Conservation (phyloP, 2,888 invertebrate genomes). For the Saturnia japonica region DNA sequence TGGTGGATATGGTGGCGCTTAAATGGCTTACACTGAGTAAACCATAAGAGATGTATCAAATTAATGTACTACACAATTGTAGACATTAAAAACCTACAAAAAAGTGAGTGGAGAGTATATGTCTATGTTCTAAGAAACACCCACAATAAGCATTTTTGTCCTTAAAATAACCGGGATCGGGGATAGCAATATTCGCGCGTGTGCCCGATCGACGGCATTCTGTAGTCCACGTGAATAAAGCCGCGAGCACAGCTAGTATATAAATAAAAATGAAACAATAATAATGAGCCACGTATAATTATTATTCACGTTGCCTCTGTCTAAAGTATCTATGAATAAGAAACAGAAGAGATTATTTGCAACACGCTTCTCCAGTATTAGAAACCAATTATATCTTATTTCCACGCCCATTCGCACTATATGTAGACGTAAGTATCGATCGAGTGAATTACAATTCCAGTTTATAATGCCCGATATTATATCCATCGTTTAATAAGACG, state of each 20-base stretch:
- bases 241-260: not conserved
- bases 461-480: conserved; percentile 72
- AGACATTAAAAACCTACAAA: too few relatives aligned
- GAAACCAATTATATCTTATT: conserved; percentile 47
- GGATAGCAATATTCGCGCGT: too few relatives aligned
- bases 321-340: conserved; percentile 16
- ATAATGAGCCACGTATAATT: not conserved
- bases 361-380: conserved; percentile 36
- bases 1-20: too few relatives aligned
- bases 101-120: too few relatives aligned
- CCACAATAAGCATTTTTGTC: too few relatives aligned
- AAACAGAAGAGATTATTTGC: conserved; percentile 29
- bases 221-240: too few relatives aligned
- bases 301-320: not conserved
- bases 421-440: conserved; percentile 41
- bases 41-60: too few relatives aligned
- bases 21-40: too few relatives aligned
- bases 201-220: too few relatives aligned
- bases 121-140: too few relatives aligned
- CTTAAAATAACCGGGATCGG: too few relatives aligned
- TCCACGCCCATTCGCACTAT: conserved; percentile 44
- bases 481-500: conserved; percentile 43
- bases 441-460: conserved; percentile 56
- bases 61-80: too few relatives aligned
- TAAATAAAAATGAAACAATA: not conserved